These are phyloP conservation scores for Apogon talboti DNA, from an alignment of 2,797 vertebrate species.

Conservation along the genomic window DNA sequence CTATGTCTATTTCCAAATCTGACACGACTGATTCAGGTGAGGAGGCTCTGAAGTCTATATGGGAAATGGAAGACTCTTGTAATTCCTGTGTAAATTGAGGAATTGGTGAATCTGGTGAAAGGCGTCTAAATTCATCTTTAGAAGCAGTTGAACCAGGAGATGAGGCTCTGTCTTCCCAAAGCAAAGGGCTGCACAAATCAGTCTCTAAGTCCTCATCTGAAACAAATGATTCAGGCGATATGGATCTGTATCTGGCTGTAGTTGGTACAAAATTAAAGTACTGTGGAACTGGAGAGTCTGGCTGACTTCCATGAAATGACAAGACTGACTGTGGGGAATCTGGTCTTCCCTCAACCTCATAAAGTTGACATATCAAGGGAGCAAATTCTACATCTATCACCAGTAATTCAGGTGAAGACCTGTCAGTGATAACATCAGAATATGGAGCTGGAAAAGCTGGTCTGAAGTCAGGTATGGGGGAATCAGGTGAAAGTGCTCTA, in stretches of 20 bases:
- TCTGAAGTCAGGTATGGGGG: slow-evolving; percentile 56
- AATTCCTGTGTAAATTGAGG: slow-evolving; percentile 34
- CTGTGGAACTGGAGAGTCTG: slow-evolving; percentile 63
- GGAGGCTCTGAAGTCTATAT: slow-evolving; percentile 35
- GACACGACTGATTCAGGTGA: slow-evolving; percentile 66
- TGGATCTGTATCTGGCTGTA: slow-evolving; percentile 16
- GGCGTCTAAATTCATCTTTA: slow-evolving; percentile 22
- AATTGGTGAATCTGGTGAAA: slow-evolving; percentile 67
- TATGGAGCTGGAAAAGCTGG: neutral
- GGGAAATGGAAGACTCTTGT: neutral
- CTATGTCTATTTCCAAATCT: slow-evolving; percentile 40
- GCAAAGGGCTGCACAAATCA: slow-evolving; percentile 36
- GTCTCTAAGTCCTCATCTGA: slow-evolving; percentile 51
- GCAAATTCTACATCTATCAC: slow-evolving; percentile 44
- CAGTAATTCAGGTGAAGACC: slow-evolving; percentile 52
- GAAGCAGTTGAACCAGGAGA: slow-evolving; percentile 55
- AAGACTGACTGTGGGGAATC: slow-evolving; percentile 45
- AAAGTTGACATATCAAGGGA: slow-evolving; percentile 18
- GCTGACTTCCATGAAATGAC: slow-evolving; percentile 28
- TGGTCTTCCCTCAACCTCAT: slow-evolving; percentile 38
- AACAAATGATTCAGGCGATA: slow-evolving; percentile 41
- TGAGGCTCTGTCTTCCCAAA: slow-evolving; percentile 52
- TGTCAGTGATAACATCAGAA: slow-evolving; percentile 6
- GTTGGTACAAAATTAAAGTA: slow-evolving; percentile 2
- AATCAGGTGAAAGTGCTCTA: slow-evolving; percentile 53